A percentile compares a stretch with the other conserved stretches of the same genome.
Evolutionary conservation across 1,140 invertebrate genomes (phyloP).

Genomic region (Artemia franciscana): DNA sequence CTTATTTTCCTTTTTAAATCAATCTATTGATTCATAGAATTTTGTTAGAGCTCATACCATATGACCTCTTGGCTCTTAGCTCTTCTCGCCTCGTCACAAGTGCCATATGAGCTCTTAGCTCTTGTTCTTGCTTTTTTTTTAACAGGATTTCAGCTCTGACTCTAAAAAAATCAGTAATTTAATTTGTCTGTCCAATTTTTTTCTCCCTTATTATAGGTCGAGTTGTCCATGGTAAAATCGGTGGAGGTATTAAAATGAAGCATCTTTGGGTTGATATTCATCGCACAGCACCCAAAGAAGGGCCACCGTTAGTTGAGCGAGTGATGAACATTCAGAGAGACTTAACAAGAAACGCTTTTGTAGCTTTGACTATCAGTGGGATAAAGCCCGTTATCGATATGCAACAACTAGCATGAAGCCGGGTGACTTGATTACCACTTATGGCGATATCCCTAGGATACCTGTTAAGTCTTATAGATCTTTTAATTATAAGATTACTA

Average conservation of each 20-base stretch:
- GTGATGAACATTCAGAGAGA: conserved; percentile 42
- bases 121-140: too few relatives aligned
- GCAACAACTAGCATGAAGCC: conserved; percentile 81
- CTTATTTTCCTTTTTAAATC: too few relatives aligned
- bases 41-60: too few relatives aligned
- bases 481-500: too few relatives aligned
- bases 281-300: conserved; percentile 44
- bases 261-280: conserved; percentile 76
- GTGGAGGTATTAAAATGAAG: conserved; percentile 78
- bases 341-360: conserved; percentile 38
- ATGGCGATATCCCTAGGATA: conserved; percentile 53
- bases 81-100: too few relatives aligned
- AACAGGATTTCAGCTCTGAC: too few relatives aligned
- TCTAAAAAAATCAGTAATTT: too few relatives aligned
- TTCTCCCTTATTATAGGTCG: conserved; percentile 35
- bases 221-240: conserved; percentile 58
- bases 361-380: conserved; percentile 58
- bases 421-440: conserved; percentile 75
- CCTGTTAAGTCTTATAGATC: too few relatives aligned
- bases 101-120: too few relatives aligned
- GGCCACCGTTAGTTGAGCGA: conserved; percentile 32
- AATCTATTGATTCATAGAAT: too few relatives aligned
- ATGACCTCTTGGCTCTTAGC: too few relatives aligned
- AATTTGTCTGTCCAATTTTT: too few relatives aligned
- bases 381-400: conserved; percentile 58